A percentile compares a stretch with the other conserved stretches of the same genome.
Conservation (phyloP, 2,113 vertebrate species). For the Seriola aureovittata region DNA sequence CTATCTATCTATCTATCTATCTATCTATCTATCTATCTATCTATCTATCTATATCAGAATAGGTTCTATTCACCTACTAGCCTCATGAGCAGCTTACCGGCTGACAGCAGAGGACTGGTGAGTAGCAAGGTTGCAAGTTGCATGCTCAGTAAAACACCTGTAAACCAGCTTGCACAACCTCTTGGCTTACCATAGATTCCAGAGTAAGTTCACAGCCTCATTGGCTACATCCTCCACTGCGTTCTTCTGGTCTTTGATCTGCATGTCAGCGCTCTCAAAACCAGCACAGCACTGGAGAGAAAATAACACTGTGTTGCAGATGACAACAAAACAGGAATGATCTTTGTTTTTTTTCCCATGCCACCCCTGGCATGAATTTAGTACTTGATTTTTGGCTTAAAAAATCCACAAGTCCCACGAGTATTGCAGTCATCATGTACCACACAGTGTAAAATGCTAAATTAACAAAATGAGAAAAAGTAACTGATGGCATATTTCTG, state of each 20-base stretch:
- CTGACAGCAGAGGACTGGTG: neutral
- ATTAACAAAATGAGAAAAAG: neutral
- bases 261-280: conserved; percentile 81
- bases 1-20: too few relatives aligned
- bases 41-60: neutral
- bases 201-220: conserved; percentile 94
- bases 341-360: neutral
- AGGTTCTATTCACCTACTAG: neutral
- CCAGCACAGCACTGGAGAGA: conserved; percentile 87
- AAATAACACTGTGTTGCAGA: conserved; percentile 28
- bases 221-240: conserved; percentile 90
- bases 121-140: neutral
- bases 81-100: neutral
- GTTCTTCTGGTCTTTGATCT: conserved; percentile 83
- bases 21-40: too few relatives aligned
- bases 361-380: neutral
- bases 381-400: neutral
- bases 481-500: neutral
- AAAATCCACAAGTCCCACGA: neutral
- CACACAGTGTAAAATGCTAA: neutral
- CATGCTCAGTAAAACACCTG: neutral
- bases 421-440: too few relatives aligned
- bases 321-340: neutral
- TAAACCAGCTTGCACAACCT: neutral
- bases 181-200: conserved; percentile 94